These are phyloP conservation scores for Zelleria hepariella DNA, from an alignment of 2,888 invertebrate species.

Conservation along the genomic window DNA sequence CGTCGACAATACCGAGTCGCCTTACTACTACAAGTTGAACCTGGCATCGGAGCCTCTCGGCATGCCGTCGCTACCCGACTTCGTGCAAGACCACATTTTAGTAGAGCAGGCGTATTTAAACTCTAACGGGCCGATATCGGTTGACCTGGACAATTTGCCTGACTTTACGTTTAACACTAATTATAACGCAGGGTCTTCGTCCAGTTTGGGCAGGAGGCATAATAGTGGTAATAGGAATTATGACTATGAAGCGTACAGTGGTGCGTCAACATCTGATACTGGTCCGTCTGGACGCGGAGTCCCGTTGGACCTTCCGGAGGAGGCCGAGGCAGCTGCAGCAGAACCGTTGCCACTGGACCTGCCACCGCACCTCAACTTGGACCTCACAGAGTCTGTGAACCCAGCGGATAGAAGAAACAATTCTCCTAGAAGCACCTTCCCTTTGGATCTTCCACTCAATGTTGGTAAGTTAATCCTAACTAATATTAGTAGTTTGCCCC, in stretches of 20 bases:
- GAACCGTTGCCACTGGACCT: conserved; percentile 47
- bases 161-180: conserved; percentile 75
- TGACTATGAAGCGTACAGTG: conserved; percentile 48
- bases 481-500: no score
- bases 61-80: conserved; percentile 83
- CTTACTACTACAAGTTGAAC: conserved; percentile 57
- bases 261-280: conserved; percentile 40
- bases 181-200: conserved; percentile 53
- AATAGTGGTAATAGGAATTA: conserved; percentile 45
- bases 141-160: conserved; percentile 77
- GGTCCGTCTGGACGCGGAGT: conserved; percentile 36
- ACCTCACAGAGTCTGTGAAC: conserved; percentile 64
- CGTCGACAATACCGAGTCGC: conserved; percentile 44
- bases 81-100: conserved; percentile 90
- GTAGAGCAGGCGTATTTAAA: conserved; percentile 82
- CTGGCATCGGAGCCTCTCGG: conserved; percentile 59
- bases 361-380: conserved; percentile 52
- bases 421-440: conserved; percentile 55
- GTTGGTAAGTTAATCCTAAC: conserved; percentile 46
- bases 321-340: conserved; percentile 36
- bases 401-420: conserved; percentile 55
- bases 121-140: conserved; percentile 63
- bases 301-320: conserved; percentile 50
- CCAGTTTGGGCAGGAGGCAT: conserved; percentile 47
- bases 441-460: conserved; percentile 60